Percentiles rank a stretch among this genome's conserved stretches.
Conservation (phyloP, 1,140 invertebrate genomes). For the Marisa cornuarietis region DNA sequence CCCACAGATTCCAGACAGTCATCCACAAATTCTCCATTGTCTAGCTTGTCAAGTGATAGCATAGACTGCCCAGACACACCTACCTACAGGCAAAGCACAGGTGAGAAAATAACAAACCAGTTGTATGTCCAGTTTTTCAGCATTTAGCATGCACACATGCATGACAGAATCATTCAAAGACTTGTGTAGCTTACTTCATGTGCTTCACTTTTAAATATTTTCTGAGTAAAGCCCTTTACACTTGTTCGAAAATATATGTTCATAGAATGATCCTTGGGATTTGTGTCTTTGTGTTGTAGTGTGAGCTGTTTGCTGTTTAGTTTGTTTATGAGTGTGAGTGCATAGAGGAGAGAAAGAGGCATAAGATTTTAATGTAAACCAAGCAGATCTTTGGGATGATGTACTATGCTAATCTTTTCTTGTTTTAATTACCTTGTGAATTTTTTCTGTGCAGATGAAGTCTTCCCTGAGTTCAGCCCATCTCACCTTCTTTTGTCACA, state of each 20-base stretch:
- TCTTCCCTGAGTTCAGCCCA: neutral
- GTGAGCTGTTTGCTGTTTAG: neutral
- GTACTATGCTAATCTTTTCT: neutral
- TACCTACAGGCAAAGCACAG: neutral
- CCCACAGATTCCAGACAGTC: neutral
- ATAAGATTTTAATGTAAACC: too few species aligned
- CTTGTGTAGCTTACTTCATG: too few species aligned
- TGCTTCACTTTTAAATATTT: too few species aligned
- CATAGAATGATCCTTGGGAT: too few species aligned
- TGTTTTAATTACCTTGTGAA: neutral
- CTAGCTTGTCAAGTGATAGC: constrained; percentile 17
- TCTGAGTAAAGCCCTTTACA: too few species aligned
- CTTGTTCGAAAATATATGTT: too few species aligned
- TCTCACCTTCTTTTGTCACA: constrained; percentile 23
- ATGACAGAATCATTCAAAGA: too few species aligned
- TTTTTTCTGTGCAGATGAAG: neutral
- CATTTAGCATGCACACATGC: too few species aligned
- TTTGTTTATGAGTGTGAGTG: neutral
- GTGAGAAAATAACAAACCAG: neutral
- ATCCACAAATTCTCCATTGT: constrained; percentile 4
- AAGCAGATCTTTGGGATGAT: too few species aligned
- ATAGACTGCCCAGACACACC: neutral
- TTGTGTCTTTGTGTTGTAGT: neutral
- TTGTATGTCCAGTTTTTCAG: too few species aligned
- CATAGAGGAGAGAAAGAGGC: neutral